phyloP scores from a whole-genome alignment of 2,888 invertebrate genomes.

The Caenorhabditis macrosperma region DNA sequence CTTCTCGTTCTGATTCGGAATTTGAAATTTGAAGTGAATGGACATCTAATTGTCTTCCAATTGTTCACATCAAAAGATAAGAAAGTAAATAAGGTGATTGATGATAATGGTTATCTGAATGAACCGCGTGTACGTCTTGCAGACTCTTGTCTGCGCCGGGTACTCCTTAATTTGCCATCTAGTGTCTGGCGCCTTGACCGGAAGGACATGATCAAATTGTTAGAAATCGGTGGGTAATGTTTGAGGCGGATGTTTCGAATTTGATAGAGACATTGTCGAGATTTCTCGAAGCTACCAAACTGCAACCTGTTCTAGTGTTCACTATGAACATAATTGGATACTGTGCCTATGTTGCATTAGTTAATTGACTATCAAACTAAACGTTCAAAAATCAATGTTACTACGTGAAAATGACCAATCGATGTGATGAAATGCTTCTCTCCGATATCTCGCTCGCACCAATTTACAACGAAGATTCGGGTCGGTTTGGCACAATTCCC shows the following conservation, averaged over 20 bases:
- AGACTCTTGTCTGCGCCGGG: background rate
- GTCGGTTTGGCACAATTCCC: background rate
- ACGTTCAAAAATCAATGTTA: conserved; percentile 47
- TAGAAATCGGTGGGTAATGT: too few relatives aligned
- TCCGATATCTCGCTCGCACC: conserved; percentile 12
- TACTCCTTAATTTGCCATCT: background rate
- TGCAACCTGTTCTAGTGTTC: too few relatives aligned
- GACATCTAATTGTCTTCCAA: conserved; percentile 18
- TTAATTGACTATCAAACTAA: conserved; percentile 16
- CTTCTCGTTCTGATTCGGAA: background rate
- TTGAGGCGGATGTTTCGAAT: too few relatives aligned
- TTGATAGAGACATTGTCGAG: too few relatives aligned
- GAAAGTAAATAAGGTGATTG: conserved; percentile 56
- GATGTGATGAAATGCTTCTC: background rate
- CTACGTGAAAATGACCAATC: conserved; percentile 24
- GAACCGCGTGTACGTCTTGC: conserved; percentile 12
- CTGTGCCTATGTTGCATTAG: too few relatives aligned
- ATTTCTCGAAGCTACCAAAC: too few relatives aligned
- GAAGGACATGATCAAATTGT: too few relatives aligned
- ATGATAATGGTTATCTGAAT: conserved; percentile 50
- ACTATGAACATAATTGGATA: too few relatives aligned
- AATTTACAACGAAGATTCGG: conserved; percentile 32
- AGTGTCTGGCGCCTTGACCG: background rate
- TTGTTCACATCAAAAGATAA: conserved; percentile 14
- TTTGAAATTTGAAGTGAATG: conserved; percentile 1